These are phyloP conservation scores for Corvus cornix DNA, from an alignment of 2,113 vertebrate species.

Conservation along the genomic window DNA sequence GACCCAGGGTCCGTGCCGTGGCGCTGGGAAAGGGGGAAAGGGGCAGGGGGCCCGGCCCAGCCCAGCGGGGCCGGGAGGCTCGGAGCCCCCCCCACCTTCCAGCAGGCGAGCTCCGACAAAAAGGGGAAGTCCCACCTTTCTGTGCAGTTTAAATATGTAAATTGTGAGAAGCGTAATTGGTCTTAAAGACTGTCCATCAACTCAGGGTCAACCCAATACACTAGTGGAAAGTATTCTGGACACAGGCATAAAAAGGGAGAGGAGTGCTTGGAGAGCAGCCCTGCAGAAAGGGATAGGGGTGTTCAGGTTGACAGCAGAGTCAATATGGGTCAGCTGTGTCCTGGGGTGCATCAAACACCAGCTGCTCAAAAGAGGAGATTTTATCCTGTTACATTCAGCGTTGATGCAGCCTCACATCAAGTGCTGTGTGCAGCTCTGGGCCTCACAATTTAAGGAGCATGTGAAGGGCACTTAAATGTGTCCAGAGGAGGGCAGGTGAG, in stretches of 20 bases:
- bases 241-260: background rate
- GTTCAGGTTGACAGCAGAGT: background rate
- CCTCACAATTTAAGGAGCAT: background rate
- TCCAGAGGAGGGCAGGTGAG: background rate
- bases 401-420: rapidly evolving
- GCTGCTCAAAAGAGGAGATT: background rate
- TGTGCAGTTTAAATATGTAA: no score
- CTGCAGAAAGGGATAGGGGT: background rate
- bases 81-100: no score
- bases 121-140: no score
- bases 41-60: no score
- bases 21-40: no score
- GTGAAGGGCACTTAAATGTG: background rate
- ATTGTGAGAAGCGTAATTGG: no score
- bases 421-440: background rate
- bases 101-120: no score
- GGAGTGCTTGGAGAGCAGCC: background rate
- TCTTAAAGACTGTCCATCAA: no score
- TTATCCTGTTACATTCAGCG: rapidly evolving
- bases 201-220: no score
- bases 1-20: no score
- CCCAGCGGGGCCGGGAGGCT: no score
- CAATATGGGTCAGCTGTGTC: rapidly evolving
- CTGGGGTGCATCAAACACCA: background rate
- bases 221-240: background rate